Evolutionary conservation across 2,888 invertebrate genomes (phyloP).

Genomic region (Apamea epomidion): DNA sequence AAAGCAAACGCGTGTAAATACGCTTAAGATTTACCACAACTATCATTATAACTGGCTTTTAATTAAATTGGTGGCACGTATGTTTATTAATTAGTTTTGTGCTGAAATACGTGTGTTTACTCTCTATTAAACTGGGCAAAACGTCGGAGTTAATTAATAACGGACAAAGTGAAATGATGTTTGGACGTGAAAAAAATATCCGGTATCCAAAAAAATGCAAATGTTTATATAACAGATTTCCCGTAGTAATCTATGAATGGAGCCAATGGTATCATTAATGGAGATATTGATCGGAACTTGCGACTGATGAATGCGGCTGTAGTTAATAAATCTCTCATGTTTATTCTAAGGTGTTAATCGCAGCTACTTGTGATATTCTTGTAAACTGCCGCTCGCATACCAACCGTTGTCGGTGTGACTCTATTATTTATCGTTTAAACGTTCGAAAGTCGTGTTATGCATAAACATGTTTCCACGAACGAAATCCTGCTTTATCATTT

Average conservation of each 20-base stretch:
- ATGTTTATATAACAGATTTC: conserved; percentile 47
- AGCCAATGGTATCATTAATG: conserved; percentile 37
- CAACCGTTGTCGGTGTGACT: conserved; percentile 68
- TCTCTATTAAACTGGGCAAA: conserved; percentile 49
- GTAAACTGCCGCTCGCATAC: conserved; percentile 64
- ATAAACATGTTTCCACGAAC: conserved; percentile 70
- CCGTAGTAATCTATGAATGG: conserved; percentile 41
- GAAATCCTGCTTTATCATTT: conserved; percentile 59
- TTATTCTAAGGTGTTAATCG: conserved; percentile 54
- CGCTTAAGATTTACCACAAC: conserved; percentile 51
- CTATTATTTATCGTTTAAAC: conserved; percentile 70
- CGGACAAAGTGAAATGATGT: conserved; percentile 48
- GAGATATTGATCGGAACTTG: conserved; percentile 40
- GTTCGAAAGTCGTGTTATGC: conserved; percentile 72
- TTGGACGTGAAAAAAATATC: conserved; percentile 37
- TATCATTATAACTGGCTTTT: conserved; percentile 52
- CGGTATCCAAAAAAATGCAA: conserved; percentile 43
- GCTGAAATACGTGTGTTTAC: conserved; percentile 52
- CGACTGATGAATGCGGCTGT: conserved; percentile 36
- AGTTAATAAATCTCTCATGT: conserved; percentile 58
- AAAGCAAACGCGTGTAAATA: conserved; percentile 64
- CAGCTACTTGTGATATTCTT: conserved; percentile 56
- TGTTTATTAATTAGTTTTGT: conserved; percentile 53
- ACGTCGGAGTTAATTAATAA: conserved; percentile 57
- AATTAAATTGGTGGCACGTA: conserved; percentile 51